Evolutionary conservation across 2,888 invertebrate genomes (phyloP).

Genomic region (Philereme vetulata): DNA sequence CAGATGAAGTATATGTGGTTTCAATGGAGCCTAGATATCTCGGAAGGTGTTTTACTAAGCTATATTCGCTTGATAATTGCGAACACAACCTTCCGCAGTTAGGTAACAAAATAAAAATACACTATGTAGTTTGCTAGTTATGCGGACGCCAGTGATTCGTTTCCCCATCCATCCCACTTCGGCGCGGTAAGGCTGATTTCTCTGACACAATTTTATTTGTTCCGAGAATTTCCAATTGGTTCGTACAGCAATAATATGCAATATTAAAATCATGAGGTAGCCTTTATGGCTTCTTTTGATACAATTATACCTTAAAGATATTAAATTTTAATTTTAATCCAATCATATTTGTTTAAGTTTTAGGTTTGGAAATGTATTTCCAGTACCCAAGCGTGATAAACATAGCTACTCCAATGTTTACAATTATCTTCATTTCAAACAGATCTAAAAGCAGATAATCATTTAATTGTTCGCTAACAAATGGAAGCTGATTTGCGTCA

Average conservation of each 20-base stretch:
- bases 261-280: neutral
- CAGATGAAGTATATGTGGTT: constrained; percentile 8
- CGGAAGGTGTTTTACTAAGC: constrained; percentile 1
- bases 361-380: too few relatives aligned
- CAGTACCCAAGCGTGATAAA: too few relatives aligned
- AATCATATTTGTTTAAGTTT: too few relatives aligned
- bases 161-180: constrained; percentile 24
- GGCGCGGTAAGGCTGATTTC: constrained; percentile 26
- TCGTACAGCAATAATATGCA: neutral
- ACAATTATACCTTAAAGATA: too few relatives aligned
- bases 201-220: constrained; percentile 26
- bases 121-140: constrained; percentile 11
- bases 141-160: constrained; percentile 24
- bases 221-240: constrained; percentile 17
- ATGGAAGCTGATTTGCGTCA: constrained; percentile 32
- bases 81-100: too few relatives aligned
- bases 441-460: neutral
- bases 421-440: neutral
- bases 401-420: neutral
- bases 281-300: neutral
- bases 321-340: too few relatives aligned
- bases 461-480: neutral
- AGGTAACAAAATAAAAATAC: constrained; percentile 2
- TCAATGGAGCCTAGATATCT: constrained; percentile 7
- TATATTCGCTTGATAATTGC: too few relatives aligned